Conservation (phyloP, 2,888 invertebrate genomes). For the Blastobasis adustella region DNA sequence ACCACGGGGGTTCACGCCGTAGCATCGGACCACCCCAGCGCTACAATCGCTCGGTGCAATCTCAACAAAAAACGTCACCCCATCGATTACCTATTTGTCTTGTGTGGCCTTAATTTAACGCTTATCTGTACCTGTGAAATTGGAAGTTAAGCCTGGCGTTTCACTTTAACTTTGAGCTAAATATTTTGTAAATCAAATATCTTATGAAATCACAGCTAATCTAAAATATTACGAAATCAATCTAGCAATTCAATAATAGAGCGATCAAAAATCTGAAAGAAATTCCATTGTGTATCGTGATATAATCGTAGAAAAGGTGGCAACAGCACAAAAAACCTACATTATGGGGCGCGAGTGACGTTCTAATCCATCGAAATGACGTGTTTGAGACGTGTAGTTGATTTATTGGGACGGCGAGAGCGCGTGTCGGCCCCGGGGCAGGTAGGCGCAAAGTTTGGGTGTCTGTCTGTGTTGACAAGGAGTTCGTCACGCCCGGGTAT, state of each 20-base stretch:
- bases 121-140: slow-evolving; percentile 22
- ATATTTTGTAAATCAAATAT: background rate
- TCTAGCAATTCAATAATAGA: too few species aligned
- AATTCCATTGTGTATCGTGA: too few species aligned
- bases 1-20: background rate
- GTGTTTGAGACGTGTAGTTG: slow-evolving; percentile 35
- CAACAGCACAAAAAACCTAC: background rate
- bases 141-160: background rate
- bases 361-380: slow-evolving; percentile 41
- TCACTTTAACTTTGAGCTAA: background rate
- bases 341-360: slow-evolving; percentile 8
- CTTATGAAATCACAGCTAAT: too few species aligned
- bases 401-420: slow-evolving; percentile 56
- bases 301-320: too few species aligned
- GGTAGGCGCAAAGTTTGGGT: slow-evolving; percentile 49
- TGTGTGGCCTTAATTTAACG: slow-evolving; percentile 65
- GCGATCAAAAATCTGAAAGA: too few species aligned
- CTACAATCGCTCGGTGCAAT: slow-evolving; percentile 48
- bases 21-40: slow-evolving; percentile 51
- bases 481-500: slow-evolving; percentile 42
- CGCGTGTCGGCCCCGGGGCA: slow-evolving; percentile 38
- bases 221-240: too few species aligned
- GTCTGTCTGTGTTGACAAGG: slow-evolving; percentile 64
- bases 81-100: slow-evolving; percentile 50
- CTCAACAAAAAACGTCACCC: slow-evolving; percentile 54